Percentiles rank a stretch among this genome's conserved stretches.
Evolutionary conservation across 2,113 vertebrate genomes (phyloP).

Genomic region (Tachysurus fulvidraco): DNA sequence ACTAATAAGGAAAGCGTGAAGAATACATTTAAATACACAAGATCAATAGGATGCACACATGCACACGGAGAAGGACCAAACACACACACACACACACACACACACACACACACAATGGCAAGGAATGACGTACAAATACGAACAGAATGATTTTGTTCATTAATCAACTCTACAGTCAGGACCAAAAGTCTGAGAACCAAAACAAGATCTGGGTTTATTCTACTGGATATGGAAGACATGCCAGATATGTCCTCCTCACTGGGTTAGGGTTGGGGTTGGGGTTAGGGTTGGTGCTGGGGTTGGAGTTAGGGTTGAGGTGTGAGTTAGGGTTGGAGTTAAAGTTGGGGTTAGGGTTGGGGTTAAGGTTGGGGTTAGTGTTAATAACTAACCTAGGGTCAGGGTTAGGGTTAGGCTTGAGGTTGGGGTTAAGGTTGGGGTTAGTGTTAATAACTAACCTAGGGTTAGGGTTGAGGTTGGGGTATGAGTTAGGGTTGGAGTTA

Average conservation of each 20-base stretch:
- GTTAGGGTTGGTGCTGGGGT: no score
- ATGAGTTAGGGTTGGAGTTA: no score
- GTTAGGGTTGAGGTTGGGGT: no score
- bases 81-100: constrained; percentile 2
- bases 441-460: no score
- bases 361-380: no score
- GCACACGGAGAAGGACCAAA: not conserved
- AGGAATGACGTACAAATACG: constrained; percentile 2
- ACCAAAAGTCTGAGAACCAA: not conserved
- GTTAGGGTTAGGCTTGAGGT: no score
- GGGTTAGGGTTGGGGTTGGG: no score
- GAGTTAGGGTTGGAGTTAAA: no score
- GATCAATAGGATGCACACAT: constrained; percentile 1
- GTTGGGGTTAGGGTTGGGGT: no score
- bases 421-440: no score
- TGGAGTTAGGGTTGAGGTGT: no score
- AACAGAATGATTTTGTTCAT: not conserved
- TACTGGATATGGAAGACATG: not conserved
- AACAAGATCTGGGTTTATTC: not conserved
- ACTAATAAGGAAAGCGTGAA: not conserved
- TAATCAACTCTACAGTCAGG: not conserved
- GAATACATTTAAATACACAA: not conserved
- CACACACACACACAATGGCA: constrained; percentile 1
- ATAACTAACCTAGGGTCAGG: no score
- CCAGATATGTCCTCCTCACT: not conserved